phyloP scores from a whole-genome alignment of 2,113 vertebrate species.

The Columba livia region DNA sequence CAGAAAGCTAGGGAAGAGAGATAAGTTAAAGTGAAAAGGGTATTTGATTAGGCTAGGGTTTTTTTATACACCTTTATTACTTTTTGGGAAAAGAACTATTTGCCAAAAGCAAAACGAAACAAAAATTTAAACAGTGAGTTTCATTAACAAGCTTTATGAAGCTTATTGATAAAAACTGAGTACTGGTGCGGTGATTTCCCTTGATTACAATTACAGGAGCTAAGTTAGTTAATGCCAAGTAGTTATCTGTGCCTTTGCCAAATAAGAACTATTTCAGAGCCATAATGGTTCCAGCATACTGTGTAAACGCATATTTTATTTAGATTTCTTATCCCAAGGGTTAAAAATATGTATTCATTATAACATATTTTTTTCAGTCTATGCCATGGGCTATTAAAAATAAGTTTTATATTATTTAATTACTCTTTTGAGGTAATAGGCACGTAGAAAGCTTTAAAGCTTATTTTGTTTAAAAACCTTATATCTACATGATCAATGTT shows the following conservation, averaged over 20 bases:
- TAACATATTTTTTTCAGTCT: slow-evolving; percentile 16
- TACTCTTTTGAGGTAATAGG: slow-evolving; percentile 2
- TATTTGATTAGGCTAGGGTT: neutral
- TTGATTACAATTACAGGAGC: slow-evolving; percentile 37
- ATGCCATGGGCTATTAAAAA: slow-evolving; percentile 43
- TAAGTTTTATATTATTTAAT: slow-evolving; percentile 28
- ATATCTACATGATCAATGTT: neutral
- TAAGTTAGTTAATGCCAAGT: slow-evolving; percentile 37
- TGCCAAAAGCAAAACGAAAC: neutral
- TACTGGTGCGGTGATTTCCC: slow-evolving; percentile 22
- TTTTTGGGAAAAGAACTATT: neutral
- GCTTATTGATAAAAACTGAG: neutral
- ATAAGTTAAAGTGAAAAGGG: neutral
- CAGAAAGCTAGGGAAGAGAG: neutral
- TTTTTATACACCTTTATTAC: neutral
- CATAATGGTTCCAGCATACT: slow-evolving; percentile 30
- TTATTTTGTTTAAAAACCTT: slow-evolving; percentile 19
- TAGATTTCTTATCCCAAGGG: slow-evolving; percentile 40
- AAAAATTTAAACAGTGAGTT: neutral
- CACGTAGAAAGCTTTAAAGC: slow-evolving; percentile 12
- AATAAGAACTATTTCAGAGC: slow-evolving; percentile 8
- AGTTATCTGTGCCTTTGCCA: slow-evolving; percentile 44
- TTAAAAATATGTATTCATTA: slow-evolving; percentile 20
- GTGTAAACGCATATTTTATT: slow-evolving; percentile 58
- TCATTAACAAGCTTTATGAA: slow-evolving; percentile 31